phyloP scores from a whole-genome alignment of 2,888 invertebrate species.

The Euplagia quadripunctaria region DNA sequence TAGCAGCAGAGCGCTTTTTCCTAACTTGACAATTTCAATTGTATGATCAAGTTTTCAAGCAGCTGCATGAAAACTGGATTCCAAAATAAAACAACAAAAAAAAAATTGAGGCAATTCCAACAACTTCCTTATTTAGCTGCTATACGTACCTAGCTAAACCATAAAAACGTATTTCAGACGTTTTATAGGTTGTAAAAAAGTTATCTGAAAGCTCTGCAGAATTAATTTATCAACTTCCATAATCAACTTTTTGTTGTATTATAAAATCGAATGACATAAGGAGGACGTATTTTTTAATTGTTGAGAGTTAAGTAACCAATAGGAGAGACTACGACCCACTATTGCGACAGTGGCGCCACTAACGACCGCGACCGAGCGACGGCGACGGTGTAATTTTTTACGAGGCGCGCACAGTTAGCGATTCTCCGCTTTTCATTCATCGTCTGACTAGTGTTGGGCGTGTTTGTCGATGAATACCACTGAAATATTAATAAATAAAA shows the following conservation, averaged over 20 bases:
- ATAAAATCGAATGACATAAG: slow-evolving; percentile 5
- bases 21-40: background rate
- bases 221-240: background rate
- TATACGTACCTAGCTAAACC: background rate
- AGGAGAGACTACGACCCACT: slow-evolving; percentile 30
- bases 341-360: slow-evolving; percentile 59
- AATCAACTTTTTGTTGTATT: background rate
- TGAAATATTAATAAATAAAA: background rate
- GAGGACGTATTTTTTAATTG: slow-evolving; percentile 43
- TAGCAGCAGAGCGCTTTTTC: background rate
- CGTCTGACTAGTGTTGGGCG: slow-evolving; percentile 54
- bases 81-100: no score
- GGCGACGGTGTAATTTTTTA: slow-evolving; percentile 61
- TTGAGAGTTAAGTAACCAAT: slow-evolving; percentile 55
- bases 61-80: background rate
- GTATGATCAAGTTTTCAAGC: background rate
- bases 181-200: background rate
- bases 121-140: background rate
- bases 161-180: background rate
- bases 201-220: background rate
- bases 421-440: slow-evolving; percentile 76
- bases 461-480: slow-evolving; percentile 19
- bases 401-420: slow-evolving; percentile 58
- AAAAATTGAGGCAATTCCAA: background rate
- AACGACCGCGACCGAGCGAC: slow-evolving; percentile 54